Evolutionary conservation across 2,797 vertebrate species (phyloP).

Genomic region (Eurystomus glaucurus): DNA sequence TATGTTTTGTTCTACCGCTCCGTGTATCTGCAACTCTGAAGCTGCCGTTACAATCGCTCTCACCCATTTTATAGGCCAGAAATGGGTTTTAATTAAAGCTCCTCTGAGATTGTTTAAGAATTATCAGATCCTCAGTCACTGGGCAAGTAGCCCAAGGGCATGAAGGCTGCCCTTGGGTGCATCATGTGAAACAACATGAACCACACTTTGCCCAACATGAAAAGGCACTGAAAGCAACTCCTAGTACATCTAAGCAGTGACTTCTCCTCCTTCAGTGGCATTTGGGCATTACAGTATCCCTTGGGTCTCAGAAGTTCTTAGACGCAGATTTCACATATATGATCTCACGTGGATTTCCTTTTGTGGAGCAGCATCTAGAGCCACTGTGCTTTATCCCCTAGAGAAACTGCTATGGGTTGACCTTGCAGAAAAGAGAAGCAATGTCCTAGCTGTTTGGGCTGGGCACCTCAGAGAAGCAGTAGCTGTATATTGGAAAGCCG

Average conservation of each 20-base stretch:
- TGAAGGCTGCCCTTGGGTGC: background rate
- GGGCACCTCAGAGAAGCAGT: background rate
- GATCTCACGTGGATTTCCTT: background rate
- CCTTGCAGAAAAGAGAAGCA: background rate
- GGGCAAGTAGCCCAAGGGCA: background rate
- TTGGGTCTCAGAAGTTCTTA: background rate
- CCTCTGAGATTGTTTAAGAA: background rate
- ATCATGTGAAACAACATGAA: background rate
- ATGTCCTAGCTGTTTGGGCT: background rate
- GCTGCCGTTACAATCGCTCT: background rate
- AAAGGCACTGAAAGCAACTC: background rate
- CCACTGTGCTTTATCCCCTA: background rate
- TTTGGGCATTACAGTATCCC: background rate
- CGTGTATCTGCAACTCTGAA: background rate
- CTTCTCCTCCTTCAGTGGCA: background rate
- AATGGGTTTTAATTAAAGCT: slow-evolving; percentile 21
- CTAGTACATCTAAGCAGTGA: background rate
- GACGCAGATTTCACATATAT: background rate
- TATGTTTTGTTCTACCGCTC: background rate
- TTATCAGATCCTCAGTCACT: background rate
- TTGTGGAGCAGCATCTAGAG: background rate
- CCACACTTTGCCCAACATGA: background rate
- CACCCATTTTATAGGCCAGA: background rate
- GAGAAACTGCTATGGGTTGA: background rate
- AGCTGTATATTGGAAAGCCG: background rate